phyloP scores from a whole-genome alignment of 2,113 vertebrate species.

The Phrynosoma platyrhinos region DNA sequence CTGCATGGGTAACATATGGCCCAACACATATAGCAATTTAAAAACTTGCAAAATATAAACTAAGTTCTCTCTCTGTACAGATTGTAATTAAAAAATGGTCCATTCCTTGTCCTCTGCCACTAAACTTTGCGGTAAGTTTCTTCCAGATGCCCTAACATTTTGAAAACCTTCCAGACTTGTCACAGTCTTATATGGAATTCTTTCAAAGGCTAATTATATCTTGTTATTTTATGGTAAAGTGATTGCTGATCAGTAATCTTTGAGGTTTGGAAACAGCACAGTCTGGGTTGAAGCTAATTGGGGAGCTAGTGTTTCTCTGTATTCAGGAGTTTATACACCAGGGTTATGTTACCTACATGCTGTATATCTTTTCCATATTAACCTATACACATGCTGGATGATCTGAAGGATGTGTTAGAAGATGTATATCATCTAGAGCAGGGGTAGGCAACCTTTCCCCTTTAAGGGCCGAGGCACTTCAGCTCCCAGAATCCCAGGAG shows the following conservation, averaged over 20 bases:
- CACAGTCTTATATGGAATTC: conserved; percentile 33
- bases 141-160: conserved; percentile 69
- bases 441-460: no score
- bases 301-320: neutral
- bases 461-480: no score
- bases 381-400: neutral
- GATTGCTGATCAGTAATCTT: neutral
- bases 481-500: no score
- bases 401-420: no score
- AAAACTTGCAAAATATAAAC: no score
- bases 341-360: neutral
- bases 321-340: neutral
- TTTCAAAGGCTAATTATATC: neutral
- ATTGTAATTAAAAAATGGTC: conserved; percentile 92
- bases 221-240: neutral
- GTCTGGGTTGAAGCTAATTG: neutral
- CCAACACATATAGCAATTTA: no score
- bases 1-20: neutral
- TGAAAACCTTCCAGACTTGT: conserved; percentile 59
- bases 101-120: conserved; percentile 90
- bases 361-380: neutral
- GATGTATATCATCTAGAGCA: no score
- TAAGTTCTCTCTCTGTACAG: conserved; percentile 74
- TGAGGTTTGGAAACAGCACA: neutral
- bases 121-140: conserved; percentile 68